Evolutionary conservation across 2,113 vertebrate genomes (phyloP).

Genomic region (Nerophis ophidion): DNA sequence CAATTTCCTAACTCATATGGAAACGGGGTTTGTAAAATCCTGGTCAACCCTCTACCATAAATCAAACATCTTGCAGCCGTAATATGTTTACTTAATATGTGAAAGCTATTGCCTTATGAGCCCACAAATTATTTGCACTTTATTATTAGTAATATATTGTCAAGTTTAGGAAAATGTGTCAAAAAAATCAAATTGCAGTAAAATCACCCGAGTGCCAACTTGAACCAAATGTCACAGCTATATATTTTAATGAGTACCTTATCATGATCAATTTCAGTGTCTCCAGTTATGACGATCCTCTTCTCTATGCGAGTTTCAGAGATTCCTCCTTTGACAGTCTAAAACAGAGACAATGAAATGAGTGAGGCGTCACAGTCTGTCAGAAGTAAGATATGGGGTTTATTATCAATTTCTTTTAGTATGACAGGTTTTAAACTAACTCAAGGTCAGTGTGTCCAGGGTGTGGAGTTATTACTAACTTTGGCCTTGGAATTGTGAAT

Average conservation of each 20-base stretch:
- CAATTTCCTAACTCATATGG: no score
- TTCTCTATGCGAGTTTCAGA: slow-evolving; percentile 98
- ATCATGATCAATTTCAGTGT: slow-evolving; percentile 93
- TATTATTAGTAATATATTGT: background rate
- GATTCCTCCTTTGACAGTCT: slow-evolving; percentile 97
- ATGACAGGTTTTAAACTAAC: no score
- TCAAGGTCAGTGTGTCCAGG: no score
- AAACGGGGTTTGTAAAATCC: no score
- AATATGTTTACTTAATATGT: slow-evolving; percentile 6
- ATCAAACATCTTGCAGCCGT: background rate
- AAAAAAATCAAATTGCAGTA: background rate
- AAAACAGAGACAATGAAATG: slow-evolving; percentile 14
- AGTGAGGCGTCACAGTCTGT: no score
- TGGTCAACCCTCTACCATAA: background rate
- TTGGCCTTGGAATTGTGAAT: no score
- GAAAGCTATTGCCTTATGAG: background rate
- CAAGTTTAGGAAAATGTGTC: background rate
- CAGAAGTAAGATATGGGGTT: no score
- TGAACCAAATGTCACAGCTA: slow-evolving; percentile 4
- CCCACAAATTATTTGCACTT: background rate
- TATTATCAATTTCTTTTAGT: no score
- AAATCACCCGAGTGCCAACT: background rate
- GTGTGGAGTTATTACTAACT: no score
- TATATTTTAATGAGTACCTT: slow-evolving; percentile 66
- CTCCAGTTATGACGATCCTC: slow-evolving; percentile 96